Base-by-base conservation (phyloP, 1,140 invertebrate genomes). In the Drosophila tsacasi region DNA sequence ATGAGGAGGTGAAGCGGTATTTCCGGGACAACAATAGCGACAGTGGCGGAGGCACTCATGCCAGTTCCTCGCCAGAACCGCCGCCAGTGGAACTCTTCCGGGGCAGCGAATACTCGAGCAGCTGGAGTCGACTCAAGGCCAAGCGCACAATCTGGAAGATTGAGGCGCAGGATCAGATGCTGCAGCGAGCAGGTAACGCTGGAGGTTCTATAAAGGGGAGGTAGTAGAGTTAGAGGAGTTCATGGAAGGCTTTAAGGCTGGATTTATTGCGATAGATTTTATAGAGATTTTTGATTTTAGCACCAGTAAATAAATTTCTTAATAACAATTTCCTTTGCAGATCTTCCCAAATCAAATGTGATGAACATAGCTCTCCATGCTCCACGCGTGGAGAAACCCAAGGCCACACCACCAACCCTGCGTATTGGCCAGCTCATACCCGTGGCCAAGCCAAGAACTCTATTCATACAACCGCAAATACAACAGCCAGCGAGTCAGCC, bases 101-200 rank as follows among this genome's bases (percentile, higher is more conserved):
- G 58, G 79, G 79, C 37, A 77, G 64, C 39, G 92, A 93, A 49
- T 82, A 92, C 40, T 92, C 92, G 0, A 92, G 80, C 72, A 93
- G 92, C 58, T 93, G 92, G 92, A 93, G 91, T 63, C 91, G 92
- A 8, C n/a, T 93, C 32, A 93, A 93, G 66, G 92, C 91, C 42
- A 92, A 91, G 62, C 83, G 91, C 5, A 92, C 85, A 8, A 81
- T 92, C 57, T 92, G 89, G 91, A 90, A 91, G 39, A 91, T 91
- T 7, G 89, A 92, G 59, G 68, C 86, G 1, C 85, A 91, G 47
- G 83, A 82, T 58, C 82, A 84, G 54, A 77, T 79, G 40, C 69
- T 89, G 23, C 76, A 80, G 59, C 76, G 83, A 37, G 54, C 83
- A 92, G 91, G 91, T 92, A 92, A 92, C 49, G 72, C 21, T 47